Evolutionary conservation across 2,888 invertebrate species (phyloP), one percentile per base, ranked within the genome.

Genomic region (Nymphalis c-album): DNA sequence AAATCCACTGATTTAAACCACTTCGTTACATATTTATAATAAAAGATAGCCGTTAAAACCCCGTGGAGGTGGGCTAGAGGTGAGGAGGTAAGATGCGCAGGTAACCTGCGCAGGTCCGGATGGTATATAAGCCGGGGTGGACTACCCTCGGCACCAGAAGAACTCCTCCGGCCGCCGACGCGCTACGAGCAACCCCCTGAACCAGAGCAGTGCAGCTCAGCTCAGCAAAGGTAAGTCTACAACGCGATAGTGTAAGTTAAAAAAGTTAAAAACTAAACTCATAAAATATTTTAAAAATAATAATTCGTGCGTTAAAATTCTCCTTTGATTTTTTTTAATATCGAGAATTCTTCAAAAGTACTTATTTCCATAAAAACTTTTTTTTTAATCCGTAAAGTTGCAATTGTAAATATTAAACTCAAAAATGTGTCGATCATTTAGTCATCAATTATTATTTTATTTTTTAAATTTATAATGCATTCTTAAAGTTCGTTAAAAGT

Each of bases 81-180:
- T 70, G 71, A 63, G 70, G 71, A 70, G 73, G 73, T 64, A 58
- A 62, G 76, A 45, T 80, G 86, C 86, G 85, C 85, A 84, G 78
- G 84, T 81, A 75, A 71, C 69, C 70, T 60, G 76, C 79, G 79
- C 80, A 79, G 62, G 60, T 59, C 74, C 62, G 67, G 18, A 59
- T 69, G 65, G 66, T 74, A 78, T 72, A 74, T 60, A 79, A 76
- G 60, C 31, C 77, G 76, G 73, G 72, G 66, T 61, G 68, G 62
- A 47, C 57, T 67, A 61, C 67, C 70, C 69, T 65, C 53, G 18
- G 47, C 60, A 55, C 48, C 67, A 71, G 65, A 57, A 35, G 35
- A 65, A 13, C 61, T 60, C 18, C 63, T 47, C 51, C 63, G 40
- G 16, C 60, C 55, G 64, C 50, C 48, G 40, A 46, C n/a, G 40